Evolutionary conservation across 2,888 invertebrate species (phyloP).

Genomic region (Monopis laevigella): DNA sequence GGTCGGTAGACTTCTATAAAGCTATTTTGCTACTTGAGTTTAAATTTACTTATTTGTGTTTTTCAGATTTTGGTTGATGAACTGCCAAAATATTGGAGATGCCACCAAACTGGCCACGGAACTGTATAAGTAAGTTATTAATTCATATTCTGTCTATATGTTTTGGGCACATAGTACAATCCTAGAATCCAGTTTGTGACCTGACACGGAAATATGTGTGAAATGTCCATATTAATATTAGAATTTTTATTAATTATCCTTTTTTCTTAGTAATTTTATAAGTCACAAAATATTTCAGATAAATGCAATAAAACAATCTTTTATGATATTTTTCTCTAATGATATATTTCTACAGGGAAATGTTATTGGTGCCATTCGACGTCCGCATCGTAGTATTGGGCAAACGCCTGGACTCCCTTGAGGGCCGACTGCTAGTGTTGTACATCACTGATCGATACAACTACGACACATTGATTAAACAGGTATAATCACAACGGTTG

Average conservation of each 20-base stretch:
- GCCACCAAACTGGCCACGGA: constrained; percentile 97
- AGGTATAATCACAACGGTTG: constrained; percentile 58
- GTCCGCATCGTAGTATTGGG: constrained; percentile 98
- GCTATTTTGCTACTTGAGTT: too few relatives aligned
- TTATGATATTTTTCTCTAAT: too few relatives aligned
- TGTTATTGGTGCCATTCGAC: constrained; percentile 92
- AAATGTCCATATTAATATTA: too few relatives aligned
- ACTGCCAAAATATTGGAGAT: constrained; percentile 94
- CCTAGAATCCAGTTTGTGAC: too few relatives aligned
- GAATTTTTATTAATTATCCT: too few relatives aligned
- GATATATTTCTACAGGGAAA: constrained; percentile 47
- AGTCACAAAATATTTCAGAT: too few relatives aligned
- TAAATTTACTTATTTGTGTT: constrained; percentile 68
- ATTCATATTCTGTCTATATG: too few relatives aligned
- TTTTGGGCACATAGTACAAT: too few relatives aligned
- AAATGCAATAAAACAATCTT: too few relatives aligned
- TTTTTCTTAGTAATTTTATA: too few relatives aligned
- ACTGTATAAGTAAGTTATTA: constrained; percentile 82
- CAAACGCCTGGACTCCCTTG: constrained; percentile 87
- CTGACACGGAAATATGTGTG: too few relatives aligned
- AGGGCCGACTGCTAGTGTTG: constrained; percentile 90
- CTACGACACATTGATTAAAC: constrained; percentile 94
- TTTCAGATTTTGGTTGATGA: constrained; percentile 97
- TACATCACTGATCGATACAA: constrained; percentile 99
- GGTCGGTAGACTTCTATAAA: too few relatives aligned